Evolutionary conservation across 2,113 vertebrate genomes (phyloP).

Genomic region (Eleginops maclovinus): DNA sequence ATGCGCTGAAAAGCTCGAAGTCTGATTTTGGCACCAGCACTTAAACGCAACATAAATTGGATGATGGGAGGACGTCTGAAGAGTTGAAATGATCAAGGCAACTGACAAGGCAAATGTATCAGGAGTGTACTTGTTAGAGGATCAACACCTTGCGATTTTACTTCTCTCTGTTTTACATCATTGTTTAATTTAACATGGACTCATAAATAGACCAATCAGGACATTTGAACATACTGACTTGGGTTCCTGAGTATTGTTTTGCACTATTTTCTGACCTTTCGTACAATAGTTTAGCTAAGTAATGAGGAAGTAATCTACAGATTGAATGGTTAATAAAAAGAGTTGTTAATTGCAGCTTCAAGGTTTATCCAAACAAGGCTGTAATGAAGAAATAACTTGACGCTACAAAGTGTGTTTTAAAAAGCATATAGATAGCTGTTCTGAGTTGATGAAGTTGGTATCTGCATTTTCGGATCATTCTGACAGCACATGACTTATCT

Average conservation of each 20-base stretch:
- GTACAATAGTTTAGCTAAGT: background rate
- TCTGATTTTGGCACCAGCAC: background rate
- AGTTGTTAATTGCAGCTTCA: no score
- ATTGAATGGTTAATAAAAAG: background rate
- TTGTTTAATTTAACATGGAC: background rate
- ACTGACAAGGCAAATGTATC: background rate
- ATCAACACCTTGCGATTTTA: background rate
- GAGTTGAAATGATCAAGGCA: background rate
- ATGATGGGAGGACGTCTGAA: no score
- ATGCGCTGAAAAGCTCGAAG: background rate
- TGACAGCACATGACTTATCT: no score
- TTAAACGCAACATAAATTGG: no score
- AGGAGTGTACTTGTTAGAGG: background rate
- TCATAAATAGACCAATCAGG: background rate
- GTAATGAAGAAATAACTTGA: no score
- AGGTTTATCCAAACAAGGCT: no score
- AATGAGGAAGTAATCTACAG: background rate
- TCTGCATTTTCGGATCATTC: no score
- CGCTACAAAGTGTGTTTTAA: no score
- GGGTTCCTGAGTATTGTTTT: background rate
- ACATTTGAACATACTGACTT: background rate
- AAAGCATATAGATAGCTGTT: no score
- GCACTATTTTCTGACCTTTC: background rate
- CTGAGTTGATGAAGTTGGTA: no score
- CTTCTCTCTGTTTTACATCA: background rate